These are phyloP conservation scores for Myodes glareolus DNA, from an alignment of 2,113 vertebrate genomes.

Conservation along the genomic window DNA sequence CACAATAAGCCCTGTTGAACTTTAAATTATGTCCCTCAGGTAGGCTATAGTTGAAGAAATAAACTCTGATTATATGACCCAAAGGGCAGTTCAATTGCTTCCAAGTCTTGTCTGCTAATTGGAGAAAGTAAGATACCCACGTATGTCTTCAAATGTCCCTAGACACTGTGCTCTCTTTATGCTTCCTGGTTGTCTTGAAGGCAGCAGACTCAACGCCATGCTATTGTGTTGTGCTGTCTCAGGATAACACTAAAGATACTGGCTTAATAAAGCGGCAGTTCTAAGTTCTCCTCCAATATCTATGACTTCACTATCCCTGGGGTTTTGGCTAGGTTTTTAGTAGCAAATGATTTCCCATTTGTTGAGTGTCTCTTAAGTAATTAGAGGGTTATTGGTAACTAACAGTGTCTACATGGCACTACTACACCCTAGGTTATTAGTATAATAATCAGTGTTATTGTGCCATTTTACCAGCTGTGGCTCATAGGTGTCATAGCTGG, in stretches of 20 bases:
- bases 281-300: background rate
- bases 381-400: background rate
- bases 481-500: too few species aligned
- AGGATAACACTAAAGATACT: background rate
- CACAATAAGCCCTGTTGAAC: background rate
- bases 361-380: background rate
- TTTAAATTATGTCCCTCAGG: background rate
- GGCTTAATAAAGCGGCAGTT: background rate
- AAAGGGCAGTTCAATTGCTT: background rate
- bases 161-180: background rate
- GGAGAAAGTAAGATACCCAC: background rate
- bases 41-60: background rate
- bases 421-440: too few species aligned
- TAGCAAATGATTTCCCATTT: background rate
- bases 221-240: background rate
- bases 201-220: background rate
- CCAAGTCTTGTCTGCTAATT: background rate
- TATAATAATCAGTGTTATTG: too few species aligned
- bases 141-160: background rate
- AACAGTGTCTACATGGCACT: background rate
- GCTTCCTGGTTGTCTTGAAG: background rate
- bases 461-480: too few species aligned
- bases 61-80: background rate
- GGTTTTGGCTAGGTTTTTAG: background rate
- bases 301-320: background rate